phyloP scores from a whole-genome alignment of 2,113 vertebrate genomes.

The Rhinoderma darwinii region DNA sequence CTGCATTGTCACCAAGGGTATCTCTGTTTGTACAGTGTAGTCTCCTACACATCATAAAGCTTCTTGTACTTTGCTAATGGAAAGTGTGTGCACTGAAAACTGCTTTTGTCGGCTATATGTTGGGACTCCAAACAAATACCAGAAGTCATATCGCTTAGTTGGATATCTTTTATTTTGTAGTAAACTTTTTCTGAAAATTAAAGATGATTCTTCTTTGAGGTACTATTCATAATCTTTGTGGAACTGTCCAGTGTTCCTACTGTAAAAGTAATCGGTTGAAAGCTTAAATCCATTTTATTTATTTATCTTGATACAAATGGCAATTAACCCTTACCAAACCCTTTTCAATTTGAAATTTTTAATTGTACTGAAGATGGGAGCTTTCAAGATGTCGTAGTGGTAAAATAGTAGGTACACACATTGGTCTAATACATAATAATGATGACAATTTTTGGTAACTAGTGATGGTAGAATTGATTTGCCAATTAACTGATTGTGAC shows the following conservation, averaged over 20 bases:
- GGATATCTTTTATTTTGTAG: background rate
- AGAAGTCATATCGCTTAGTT: background rate
- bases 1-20: constrained; percentile 35
- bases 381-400: too few relatives aligned
- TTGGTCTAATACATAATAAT: too few relatives aligned
- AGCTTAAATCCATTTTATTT: background rate
- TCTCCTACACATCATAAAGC: constrained; percentile 14
- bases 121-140: background rate
- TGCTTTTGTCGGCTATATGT: background rate
- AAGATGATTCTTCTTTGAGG: background rate
- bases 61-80: constrained; percentile 13
- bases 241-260: background rate
- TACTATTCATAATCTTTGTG: background rate
- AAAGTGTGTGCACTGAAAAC: background rate
- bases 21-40: constrained; percentile 43
- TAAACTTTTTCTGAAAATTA: background rate
- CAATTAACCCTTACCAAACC: too few relatives aligned
- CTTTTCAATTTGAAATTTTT: too few relatives aligned
- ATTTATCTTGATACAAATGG: too few relatives aligned
- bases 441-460: too few relatives aligned
- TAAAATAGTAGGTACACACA: too few relatives aligned
- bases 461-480: too few relatives aligned
- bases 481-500: too few relatives aligned
- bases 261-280: background rate
- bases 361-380: too few relatives aligned